Evolutionary conservation across 2,113 vertebrate species (phyloP).

Genomic region (Hylia prasina): DNA sequence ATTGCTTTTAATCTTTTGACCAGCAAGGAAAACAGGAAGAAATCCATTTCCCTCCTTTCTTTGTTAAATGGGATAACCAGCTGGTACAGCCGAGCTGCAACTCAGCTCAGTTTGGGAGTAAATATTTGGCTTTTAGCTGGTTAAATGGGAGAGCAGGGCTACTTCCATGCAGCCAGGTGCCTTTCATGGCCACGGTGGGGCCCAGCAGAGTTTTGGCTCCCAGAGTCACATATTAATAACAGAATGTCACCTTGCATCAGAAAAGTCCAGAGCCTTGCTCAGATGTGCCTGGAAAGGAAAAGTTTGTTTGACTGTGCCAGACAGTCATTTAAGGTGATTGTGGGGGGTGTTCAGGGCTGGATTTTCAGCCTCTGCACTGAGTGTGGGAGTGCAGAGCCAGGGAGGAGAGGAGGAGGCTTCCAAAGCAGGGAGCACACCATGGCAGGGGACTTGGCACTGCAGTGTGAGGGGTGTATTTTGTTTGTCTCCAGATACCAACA

Average conservation of each 20-base stretch:
- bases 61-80: conserved; percentile 24
- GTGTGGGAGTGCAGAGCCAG: not conserved
- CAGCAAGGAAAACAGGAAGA: conserved; percentile 59
- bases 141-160: not conserved
- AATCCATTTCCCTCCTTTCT: conserved; percentile 58
- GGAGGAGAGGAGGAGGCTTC: not conserved
- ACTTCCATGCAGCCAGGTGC: not conserved
- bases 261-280: not conserved
- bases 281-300: not conserved
- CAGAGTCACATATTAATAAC: not conserved
- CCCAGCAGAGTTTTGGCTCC: not conserved
- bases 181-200: not conserved
- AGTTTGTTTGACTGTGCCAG: not conserved
- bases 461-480: not conserved
- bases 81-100: not conserved
- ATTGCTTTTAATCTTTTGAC: conserved; percentile 62
- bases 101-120: conserved; percentile 13
- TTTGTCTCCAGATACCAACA: not conserved
- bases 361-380: not conserved
- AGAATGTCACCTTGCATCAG: not conserved
- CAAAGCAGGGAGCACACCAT: not conserved
- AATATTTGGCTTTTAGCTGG: conserved; percentile 35
- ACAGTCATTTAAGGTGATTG: not conserved
- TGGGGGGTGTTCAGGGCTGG: not conserved
- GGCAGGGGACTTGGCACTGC: not conserved